Base-by-base conservation (phyloP, 2,797 vertebrate genomes). In the Distichodus sexfasciatus region DNA sequence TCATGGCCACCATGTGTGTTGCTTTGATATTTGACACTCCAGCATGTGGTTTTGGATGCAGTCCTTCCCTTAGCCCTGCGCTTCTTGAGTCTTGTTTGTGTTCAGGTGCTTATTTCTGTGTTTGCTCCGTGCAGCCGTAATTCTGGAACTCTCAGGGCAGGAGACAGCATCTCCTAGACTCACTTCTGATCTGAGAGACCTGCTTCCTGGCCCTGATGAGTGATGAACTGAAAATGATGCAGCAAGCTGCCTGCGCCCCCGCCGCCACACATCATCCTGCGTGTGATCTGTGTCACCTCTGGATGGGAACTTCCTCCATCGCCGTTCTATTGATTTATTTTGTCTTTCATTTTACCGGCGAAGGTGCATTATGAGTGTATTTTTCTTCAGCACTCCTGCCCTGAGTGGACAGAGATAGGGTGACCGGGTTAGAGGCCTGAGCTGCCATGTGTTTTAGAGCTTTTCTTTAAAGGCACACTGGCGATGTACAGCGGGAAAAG, bases 141-240 rank as follows among this genome's bases (percentile, higher is more conserved):
- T 36, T 11, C 33, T 19, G 19, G 10, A 23, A 14, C 41, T 21
- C 7, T 40, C 4, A 4, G 43, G 9, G 36, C 23, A 28, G 4
- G 24, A 31, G 48, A 24, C 12, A 31, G 48, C 31, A 53, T 53
- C 48, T 53, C 26, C n/a, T 14, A 29, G 28, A 24, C 26, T 53
- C 48, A 29, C 24, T 15, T 17, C 24, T 53, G 48, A 31, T 53
- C 14, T 53, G 21, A 55, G 17, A 35, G 10, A 15, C 14, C 33
- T 9, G 14, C n/a, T 33, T 9, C 24, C 53, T 28, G 23, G 10
- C 21, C 17, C 48, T 29, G 48, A 60, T 47, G 44, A 60, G 29
- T 40, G 38, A 55, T 38, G 38, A 31, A 35, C 51, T 26, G 48
- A 35, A 72, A 58, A 58, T 66, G 44, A 72, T 58, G 69, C 35